These are phyloP conservation scores for Drosophila picticornis DNA, from an alignment of 2,888 invertebrate species.

Conservation along the genomic window DNA sequence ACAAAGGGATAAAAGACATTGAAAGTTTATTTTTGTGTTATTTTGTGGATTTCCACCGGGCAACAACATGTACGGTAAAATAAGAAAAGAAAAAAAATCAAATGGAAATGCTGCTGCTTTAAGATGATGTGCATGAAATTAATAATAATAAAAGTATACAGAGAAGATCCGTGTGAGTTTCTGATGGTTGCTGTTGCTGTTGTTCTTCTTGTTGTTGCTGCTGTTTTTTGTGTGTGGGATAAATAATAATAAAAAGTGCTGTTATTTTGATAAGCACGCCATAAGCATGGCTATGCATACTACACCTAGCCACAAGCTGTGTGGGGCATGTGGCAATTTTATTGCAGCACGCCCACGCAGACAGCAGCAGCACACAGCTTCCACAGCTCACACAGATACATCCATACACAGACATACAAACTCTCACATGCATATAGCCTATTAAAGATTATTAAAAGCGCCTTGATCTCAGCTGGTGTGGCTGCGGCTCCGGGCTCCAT, in stretches of 20 bases:
- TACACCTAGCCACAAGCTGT: constrained; percentile 47
- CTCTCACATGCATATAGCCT: constrained; percentile 44
- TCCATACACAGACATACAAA: constrained; percentile 7
- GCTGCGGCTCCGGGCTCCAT: constrained; percentile 11
- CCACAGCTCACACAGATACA: constrained; percentile 4
- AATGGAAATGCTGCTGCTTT: constrained; percentile 33
- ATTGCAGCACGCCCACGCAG: constrained; percentile 51
- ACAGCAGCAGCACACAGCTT: not conserved
- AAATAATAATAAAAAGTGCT: constrained; percentile 55
- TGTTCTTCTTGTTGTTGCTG: not conserved
- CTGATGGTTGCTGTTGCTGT: constrained; percentile 7
- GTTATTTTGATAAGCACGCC: constrained; percentile 57
- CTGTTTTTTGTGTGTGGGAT: constrained; percentile 26
- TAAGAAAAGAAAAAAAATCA: constrained; percentile 26
- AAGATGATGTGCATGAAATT: constrained; percentile 42
- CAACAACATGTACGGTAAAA: constrained; percentile 36
- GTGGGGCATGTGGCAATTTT: constrained; percentile 52
- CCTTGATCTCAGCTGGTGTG: constrained; percentile 68
- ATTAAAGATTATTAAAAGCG: constrained; percentile 80
- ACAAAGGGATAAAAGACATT: constrained; percentile 27
- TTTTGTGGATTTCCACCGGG: constrained; percentile 3
- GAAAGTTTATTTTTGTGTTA: constrained; percentile 23
- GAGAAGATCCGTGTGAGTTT: constrained; percentile 7
- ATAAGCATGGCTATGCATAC: constrained; percentile 41
- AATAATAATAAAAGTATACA: constrained; percentile 54